phyloP scores from a whole-genome alignment of 2,888 invertebrate species.

The Tachina grossa region DNA sequence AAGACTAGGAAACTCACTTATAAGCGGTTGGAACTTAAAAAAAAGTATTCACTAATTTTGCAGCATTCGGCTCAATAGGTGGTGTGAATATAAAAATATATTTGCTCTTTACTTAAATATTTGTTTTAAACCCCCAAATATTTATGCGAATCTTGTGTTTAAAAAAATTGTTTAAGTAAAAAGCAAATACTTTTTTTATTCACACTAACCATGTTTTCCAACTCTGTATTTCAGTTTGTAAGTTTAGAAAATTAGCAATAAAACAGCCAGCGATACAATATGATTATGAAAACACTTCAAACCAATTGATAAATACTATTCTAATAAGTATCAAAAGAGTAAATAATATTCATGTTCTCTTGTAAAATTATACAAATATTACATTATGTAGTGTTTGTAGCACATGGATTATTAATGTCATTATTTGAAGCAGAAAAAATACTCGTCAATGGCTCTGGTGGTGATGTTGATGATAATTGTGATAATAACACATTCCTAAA shows the following conservation, averaged over 20 bases:
- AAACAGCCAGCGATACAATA: slow-evolving; percentile 55
- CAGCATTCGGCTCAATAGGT: no score
- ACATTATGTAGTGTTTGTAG: background rate
- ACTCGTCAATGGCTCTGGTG: slow-evolving; percentile 34
- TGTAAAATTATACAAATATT: slow-evolving; percentile 43
- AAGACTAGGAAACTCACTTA: no score
- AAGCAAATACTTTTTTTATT: no score
- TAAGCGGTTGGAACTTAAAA: no score
- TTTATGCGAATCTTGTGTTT: no score
- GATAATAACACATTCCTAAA: slow-evolving; percentile 46
- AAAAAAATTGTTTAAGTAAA: no score
- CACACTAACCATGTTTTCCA: background rate
- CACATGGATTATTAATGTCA: slow-evolving; percentile 25
- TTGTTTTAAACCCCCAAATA: no score
- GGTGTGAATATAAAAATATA: no score
- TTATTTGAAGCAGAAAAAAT: slow-evolving; percentile 24
- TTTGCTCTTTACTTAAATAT: no score
- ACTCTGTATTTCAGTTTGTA: slow-evolving; percentile 18
- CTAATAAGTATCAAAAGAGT: slow-evolving; percentile 23
- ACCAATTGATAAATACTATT: slow-evolving; percentile 37
- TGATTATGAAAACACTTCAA: slow-evolving; percentile 52
- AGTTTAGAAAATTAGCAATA: slow-evolving; percentile 50
- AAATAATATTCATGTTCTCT: slow-evolving; percentile 23
- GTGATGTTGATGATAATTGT: slow-evolving; percentile 42
- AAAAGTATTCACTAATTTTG: no score